Evolutionary conservation across 1,140 invertebrate species (phyloP), one percentile per base, ranked within the genome.

Genomic region (Anoplolepis gracilipes): DNA sequence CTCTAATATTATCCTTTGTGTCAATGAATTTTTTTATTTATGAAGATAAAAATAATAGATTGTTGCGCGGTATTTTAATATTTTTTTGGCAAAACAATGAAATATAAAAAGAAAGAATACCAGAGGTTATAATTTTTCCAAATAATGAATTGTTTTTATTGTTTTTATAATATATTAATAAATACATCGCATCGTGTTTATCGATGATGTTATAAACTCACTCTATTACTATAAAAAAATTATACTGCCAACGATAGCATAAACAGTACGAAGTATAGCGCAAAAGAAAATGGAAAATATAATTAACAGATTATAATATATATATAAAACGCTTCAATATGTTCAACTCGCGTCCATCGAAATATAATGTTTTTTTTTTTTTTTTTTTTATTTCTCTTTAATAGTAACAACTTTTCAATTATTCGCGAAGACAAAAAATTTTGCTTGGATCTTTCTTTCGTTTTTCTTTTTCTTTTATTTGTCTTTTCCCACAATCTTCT

Each of bases 261-360:
- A 36, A 62, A 75, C 42, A 42, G 10, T 57, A 42, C 19, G 75
- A 78, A 75, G 87, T 42, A 42, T 75, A 25, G 36, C 76, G 85
- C 16, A 49, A 57, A 85, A 85, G 75, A 87, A 88, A 86, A 90
- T 88, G 88, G 85, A 90, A 90, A 91, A 88, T 90, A 88, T 92
- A 92, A 93, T 92, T 90, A 92, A 92, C 85, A 87, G 85, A 78
- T 92, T 84, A 61, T 46, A 42, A 0, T 13, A 13, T 42, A 16
- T 85, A 88, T 79, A 90, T 75, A 59, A 89, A 89, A 72, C 57
- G 76, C 78, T 49, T 46, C 73, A 33, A 19, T 69, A 42, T 25
- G 25, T 30, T 19, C 75, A 67, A 67, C 73, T 82, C 65, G 64
- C 49, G 36, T 65, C 30, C 16, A 73, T 75, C 28, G 16, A 25